Evolutionary conservation across 2,797 vertebrate species (phyloP).

Genomic region (Propithecus perrieri): DNA sequence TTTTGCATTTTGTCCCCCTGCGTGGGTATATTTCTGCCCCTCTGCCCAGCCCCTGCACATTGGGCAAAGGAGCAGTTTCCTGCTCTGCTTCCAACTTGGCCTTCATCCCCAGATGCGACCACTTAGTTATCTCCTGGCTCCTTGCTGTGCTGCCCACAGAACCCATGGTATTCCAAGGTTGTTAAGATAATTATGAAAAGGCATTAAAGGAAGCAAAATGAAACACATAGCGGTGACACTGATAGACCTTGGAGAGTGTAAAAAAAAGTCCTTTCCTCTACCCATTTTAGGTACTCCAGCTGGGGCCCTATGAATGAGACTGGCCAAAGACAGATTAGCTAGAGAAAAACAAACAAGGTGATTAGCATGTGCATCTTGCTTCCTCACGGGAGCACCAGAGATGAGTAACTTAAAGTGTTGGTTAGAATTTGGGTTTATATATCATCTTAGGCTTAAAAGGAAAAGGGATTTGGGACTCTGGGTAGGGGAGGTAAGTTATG

Average conservation of each 20-base stretch:
- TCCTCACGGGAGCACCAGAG: not conserved
- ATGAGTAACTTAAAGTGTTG: not conserved
- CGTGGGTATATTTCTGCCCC: not conserved
- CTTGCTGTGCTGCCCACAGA: not conserved
- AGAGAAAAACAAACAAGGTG: not conserved
- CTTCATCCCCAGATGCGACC: not conserved
- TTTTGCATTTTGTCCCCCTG: not conserved
- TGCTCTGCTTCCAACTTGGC: not conserved
- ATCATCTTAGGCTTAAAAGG: not conserved
- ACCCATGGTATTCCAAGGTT: not conserved
- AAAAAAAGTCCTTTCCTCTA: not conserved
- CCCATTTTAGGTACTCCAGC: not conserved
- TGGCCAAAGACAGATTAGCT: not conserved
- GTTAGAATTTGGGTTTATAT: not conserved
- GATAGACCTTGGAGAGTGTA: not conserved
- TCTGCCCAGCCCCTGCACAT: not conserved
- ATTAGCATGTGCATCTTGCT: not conserved
- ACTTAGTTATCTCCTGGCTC: not conserved
- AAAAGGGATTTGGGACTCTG: too few relatives aligned
- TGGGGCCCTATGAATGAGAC: not conserved
- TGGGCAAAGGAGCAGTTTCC: not conserved
- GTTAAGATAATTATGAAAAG: not conserved
- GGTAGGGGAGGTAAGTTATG: not conserved
- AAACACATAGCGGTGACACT: not conserved
- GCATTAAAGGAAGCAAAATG: not conserved